phyloP scores from a whole-genome alignment of 2,888 invertebrate genomes.

The Bellardia pandia region DNA sequence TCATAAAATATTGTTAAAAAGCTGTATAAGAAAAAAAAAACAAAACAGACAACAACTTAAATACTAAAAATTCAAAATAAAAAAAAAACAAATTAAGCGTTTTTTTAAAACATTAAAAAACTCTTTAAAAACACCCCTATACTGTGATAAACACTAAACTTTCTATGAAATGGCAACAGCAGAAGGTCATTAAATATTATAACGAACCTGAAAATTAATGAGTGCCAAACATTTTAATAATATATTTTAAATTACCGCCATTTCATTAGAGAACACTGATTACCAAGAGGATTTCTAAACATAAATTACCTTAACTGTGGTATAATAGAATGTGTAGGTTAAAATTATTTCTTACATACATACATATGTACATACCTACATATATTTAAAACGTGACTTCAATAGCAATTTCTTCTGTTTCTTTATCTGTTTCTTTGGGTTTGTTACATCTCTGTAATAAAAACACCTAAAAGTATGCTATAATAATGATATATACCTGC shows the following conservation, averaged over 20 bases:
- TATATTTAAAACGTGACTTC: slow-evolving; percentile 68
- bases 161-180: not conserved
- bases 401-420: slow-evolving; percentile 43
- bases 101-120: slow-evolving; percentile 21
- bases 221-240: slow-evolving; percentile 36
- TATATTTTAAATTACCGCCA: slow-evolving; percentile 34
- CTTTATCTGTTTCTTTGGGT: not conserved
- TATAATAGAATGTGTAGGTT: slow-evolving; percentile 14
- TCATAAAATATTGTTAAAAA: slow-evolving; percentile 59
- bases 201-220: slow-evolving; percentile 33
- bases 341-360: slow-evolving; percentile 40
- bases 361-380: not conserved
- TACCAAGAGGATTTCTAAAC: not conserved
- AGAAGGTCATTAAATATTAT: slow-evolving; percentile 34
- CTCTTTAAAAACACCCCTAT: slow-evolving; percentile 18
- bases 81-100: slow-evolving; percentile 31
- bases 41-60: not conserved
- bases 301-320: slow-evolving; percentile 45
- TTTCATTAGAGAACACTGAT: slow-evolving; percentile 24
- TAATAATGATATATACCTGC: slow-evolving; percentile 75
- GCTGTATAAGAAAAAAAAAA: not conserved
- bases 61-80: slow-evolving; percentile 7
- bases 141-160: not conserved
- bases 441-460: slow-evolving; percentile 28
- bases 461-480: slow-evolving; percentile 71